phyloP scores from a whole-genome alignment of 2,888 invertebrate species.

The Melanophora roralis region DNA sequence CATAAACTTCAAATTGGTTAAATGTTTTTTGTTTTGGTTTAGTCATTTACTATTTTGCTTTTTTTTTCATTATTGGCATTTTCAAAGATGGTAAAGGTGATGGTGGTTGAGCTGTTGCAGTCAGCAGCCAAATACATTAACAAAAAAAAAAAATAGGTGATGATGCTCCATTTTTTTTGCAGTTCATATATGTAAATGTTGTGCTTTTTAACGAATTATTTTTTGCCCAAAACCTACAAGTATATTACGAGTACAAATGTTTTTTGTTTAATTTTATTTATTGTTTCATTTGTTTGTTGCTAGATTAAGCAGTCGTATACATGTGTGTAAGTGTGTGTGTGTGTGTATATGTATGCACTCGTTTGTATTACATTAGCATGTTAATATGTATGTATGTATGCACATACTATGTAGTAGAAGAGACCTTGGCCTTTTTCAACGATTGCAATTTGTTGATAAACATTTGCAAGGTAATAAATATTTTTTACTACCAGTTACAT shows the following conservation, averaged over 20 bases:
- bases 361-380: too few relatives aligned
- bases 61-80: slow-evolving; percentile 1
- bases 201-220: slow-evolving; percentile 41
- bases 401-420: not conserved
- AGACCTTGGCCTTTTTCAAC: slow-evolving; percentile 66
- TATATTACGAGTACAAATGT: slow-evolving; percentile 41
- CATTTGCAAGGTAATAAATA: slow-evolving; percentile 75
- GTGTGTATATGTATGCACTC: too few relatives aligned
- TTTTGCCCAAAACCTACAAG: slow-evolving; percentile 47
- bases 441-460: slow-evolving; percentile 76
- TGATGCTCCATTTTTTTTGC: slow-evolving; percentile 45
- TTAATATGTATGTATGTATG: not conserved
- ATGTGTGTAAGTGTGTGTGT: not conserved
- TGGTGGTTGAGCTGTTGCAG: slow-evolving; percentile 30
- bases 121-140: not conserved
- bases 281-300: slow-evolving; percentile 48
- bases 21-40: slow-evolving; percentile 29
- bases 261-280: slow-evolving; percentile 45
- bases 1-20: slow-evolving; percentile 56
- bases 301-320: slow-evolving; percentile 18
- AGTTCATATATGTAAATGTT: not conserved
- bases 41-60: not conserved
- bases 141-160: slow-evolving; percentile 44
- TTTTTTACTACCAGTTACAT: slow-evolving; percentile 60
- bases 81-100: slow-evolving; percentile 40